A percentile compares a stretch with the other conserved stretches of the same genome.
Conservation (phyloP, 2,797 vertebrate species). For the Philypnodon macrostomus region DNA sequence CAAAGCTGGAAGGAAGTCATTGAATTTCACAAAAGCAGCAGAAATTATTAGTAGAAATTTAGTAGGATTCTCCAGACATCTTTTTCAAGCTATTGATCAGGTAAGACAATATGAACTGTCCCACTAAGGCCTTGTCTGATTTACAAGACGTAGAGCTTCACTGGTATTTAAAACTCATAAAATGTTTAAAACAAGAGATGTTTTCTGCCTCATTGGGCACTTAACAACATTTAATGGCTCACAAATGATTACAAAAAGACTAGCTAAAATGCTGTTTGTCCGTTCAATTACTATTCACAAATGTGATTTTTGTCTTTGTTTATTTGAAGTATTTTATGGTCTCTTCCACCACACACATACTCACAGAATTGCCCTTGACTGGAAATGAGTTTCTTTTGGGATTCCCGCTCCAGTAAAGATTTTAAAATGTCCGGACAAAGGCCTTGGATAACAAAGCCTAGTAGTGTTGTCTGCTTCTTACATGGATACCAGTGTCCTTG, state of each 20-base stretch:
- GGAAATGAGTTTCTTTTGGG: slow-evolving; percentile 58
- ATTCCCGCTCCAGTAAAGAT: slow-evolving; percentile 76
- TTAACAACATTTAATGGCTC: not conserved
- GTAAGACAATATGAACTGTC: slow-evolving; percentile 34
- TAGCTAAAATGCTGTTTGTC: not conserved
- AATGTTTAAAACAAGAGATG: slow-evolving; percentile 22
- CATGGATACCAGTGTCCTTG: slow-evolving; percentile 66
- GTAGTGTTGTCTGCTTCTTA: slow-evolving; percentile 50
- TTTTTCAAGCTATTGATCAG: slow-evolving; percentile 34
- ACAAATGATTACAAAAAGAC: not conserved
- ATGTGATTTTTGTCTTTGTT: slow-evolving; percentile 3
- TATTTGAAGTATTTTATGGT: slow-evolving; percentile 31
- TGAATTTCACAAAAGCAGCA: slow-evolving; percentile 29
- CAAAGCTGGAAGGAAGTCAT: slow-evolving; percentile 39
- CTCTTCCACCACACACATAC: slow-evolving; percentile 38
- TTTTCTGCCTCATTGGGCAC: slow-evolving; percentile 18
- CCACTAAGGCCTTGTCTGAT: slow-evolving; percentile 38
- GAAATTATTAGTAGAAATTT: slow-evolving; percentile 13
- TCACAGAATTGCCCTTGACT: slow-evolving; percentile 69
- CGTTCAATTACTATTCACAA: not conserved
- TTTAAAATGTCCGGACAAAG: slow-evolving; percentile 73
- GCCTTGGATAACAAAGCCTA: slow-evolving; percentile 61
- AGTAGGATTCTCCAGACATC: slow-evolving; percentile 18
- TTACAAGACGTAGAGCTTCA: slow-evolving; percentile 63
- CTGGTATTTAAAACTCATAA: slow-evolving; percentile 45